Percentiles rank a stretch among this genome's conserved stretches.
These are phyloP conservation scores for Drosophila varians DNA, from an alignment of 1,140 invertebrate species.

Conservation along the genomic window DNA sequence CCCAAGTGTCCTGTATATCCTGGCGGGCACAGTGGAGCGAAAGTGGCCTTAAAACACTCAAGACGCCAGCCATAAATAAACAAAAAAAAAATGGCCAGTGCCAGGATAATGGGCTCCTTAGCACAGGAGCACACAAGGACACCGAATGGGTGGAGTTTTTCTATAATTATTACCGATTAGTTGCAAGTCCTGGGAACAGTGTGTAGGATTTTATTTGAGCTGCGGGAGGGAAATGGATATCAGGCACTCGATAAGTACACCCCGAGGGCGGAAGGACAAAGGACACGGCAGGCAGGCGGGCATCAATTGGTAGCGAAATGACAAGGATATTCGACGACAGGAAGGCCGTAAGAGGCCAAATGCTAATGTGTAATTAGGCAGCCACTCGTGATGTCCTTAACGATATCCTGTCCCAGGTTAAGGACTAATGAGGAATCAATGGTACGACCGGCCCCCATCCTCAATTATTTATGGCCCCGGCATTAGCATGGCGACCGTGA, in stretches of 20 bases:
- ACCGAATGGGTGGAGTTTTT: background rate
- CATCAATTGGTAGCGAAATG: background rate
- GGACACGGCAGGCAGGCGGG: background rate
- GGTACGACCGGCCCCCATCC: constrained; percentile 6
- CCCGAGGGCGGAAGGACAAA: constrained; percentile 1
- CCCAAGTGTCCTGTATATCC: constrained; percentile 16
- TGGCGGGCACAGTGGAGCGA: constrained; percentile 14
- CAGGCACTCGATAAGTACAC: constrained; percentile 1
- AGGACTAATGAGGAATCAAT: constrained; percentile 29
- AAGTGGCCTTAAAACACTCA: constrained; percentile 1
- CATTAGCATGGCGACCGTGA: constrained; percentile 56
- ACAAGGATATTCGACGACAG: constrained; percentile 5
- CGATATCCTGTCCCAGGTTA: constrained; percentile 20
- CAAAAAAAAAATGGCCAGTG: background rate
- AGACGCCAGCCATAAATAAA: constrained; percentile 3
- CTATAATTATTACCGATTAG: background rate
- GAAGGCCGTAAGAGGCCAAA: constrained; percentile 3
- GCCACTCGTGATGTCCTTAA: constrained; percentile 18
- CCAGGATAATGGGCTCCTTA: background rate
- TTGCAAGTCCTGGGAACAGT: too few relatives aligned
- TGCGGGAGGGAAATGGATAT: constrained; percentile 2
- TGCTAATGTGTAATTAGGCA: constrained; percentile 37
- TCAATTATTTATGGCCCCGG: constrained; percentile 52
- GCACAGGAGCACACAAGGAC: too few relatives aligned
- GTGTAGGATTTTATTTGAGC: background rate